These are phyloP conservation scores for Lasioglossum lativentre DNA, from an alignment of 2,888 invertebrate genomes.

Conservation along the genomic window DNA sequence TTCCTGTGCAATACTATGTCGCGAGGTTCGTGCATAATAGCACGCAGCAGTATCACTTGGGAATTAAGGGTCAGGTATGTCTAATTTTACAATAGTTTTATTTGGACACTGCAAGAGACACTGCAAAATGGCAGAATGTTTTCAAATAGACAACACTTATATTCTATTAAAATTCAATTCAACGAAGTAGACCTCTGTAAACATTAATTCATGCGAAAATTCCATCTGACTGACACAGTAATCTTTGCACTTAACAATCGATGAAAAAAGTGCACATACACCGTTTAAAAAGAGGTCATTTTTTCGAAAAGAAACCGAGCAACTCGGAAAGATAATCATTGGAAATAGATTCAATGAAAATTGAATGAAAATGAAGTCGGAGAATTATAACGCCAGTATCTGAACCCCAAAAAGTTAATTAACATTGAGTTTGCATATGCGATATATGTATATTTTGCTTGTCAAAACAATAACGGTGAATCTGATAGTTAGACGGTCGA, in stretches of 20 bases:
- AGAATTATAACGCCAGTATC: not conserved
- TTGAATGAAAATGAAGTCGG: not conserved
- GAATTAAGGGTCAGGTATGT: slow-evolving; percentile 83
- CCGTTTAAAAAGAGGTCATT: not conserved
- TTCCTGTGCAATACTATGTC: slow-evolving; percentile 81
- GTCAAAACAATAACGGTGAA: no score
- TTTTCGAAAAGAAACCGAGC: not conserved
- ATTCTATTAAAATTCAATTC: no score
- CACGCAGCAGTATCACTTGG: slow-evolving; percentile 83
- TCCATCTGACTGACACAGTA: no score
- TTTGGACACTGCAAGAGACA: no score
- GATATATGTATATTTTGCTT: no score
- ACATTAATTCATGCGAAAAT: no score
- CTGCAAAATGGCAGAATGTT: no score
- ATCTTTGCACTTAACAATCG: not conserved
- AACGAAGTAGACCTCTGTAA: no score
- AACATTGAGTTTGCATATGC: no score
- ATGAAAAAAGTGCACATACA: not conserved
- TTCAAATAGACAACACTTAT: no score
- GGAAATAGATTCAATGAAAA: not conserved
- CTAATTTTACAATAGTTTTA: not conserved
- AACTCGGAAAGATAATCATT: no score
- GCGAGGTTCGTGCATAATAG: slow-evolving; percentile 84
- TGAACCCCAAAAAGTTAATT: not conserved
- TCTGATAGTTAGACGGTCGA: no score